Evolutionary conservation across 2,797 vertebrate genomes (phyloP).

Genomic region (Leptodactylus fallax): DNA sequence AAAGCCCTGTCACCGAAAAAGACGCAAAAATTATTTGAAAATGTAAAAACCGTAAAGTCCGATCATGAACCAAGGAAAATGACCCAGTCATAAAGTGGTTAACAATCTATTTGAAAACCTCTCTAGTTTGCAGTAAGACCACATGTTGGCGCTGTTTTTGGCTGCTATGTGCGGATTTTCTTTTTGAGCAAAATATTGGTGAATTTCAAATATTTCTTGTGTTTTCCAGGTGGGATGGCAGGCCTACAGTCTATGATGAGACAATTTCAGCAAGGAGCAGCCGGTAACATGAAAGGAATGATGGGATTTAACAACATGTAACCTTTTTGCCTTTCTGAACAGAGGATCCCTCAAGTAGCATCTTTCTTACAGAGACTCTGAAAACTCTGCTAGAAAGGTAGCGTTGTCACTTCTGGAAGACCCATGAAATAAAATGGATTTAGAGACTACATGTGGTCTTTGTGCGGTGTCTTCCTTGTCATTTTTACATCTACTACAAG

Average conservation of each 20-base stretch:
- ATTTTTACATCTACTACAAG: background rate
- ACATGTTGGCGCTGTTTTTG: too few species aligned
- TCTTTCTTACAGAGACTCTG: slow-evolving; percentile 1
- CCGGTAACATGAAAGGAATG: slow-evolving; percentile 99
- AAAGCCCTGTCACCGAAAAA: too few species aligned
- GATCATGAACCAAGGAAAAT: too few species aligned
- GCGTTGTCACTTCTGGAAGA: background rate
- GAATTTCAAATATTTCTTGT: background rate
- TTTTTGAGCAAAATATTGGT: background rate
- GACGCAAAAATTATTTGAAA: too few species aligned
- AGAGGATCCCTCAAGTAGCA: background rate
- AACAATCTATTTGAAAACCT: too few species aligned
- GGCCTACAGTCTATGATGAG: slow-evolving; percentile 99
- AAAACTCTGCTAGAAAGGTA: slow-evolving; percentile 5
- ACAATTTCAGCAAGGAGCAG: slow-evolving; percentile 97
- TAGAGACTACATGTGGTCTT: slow-evolving; percentile 33
- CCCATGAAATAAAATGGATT: slow-evolving; percentile 16
- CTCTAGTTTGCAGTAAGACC: too few species aligned
- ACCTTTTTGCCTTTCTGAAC: slow-evolving; percentile 76
- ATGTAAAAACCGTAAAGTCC: too few species aligned
- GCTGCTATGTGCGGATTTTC: too few species aligned
- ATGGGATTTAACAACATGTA: slow-evolving; percentile 99
- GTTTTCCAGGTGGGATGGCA: slow-evolving; percentile 89
- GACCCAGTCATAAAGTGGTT: too few species aligned
- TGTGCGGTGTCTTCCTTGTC: background rate